These are phyloP conservation scores for Azorinus chamasolen DNA, from an alignment of 2,888 invertebrate genomes.

Conservation along the genomic window DNA sequence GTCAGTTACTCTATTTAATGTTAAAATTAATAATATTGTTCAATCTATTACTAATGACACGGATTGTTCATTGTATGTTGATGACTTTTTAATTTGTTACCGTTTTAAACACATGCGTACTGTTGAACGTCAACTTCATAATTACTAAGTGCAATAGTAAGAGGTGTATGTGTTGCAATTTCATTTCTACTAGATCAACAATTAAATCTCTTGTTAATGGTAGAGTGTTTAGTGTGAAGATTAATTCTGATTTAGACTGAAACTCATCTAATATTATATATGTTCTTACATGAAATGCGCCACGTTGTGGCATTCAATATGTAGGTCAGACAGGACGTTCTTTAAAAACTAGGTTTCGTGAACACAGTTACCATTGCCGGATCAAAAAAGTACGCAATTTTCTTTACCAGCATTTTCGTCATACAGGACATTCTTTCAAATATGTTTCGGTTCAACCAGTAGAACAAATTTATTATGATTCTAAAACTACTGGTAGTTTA, in stretches of 20 bases:
- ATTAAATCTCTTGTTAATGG: slow-evolving; percentile 49
- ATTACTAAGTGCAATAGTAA: slow-evolving; percentile 4
- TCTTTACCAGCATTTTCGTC: too few relatives aligned
- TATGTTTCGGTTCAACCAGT: too few relatives aligned
- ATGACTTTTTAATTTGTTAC: slow-evolving; percentile 19
- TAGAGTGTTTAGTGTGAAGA: slow-evolving; percentile 29
- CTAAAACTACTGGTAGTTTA: too few relatives aligned
- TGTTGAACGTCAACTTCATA: slow-evolving; percentile 26
- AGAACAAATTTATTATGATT: too few relatives aligned
- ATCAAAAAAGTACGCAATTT: too few relatives aligned
- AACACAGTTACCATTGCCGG: too few relatives aligned
- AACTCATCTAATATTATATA: too few relatives aligned
- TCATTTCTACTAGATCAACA: slow-evolving; percentile 41
- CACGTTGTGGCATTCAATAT: neutral
- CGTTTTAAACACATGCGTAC: slow-evolving; percentile 14
- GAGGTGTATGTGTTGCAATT: slow-evolving; percentile 36
- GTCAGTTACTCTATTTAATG: slow-evolving; percentile 15
- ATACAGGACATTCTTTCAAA: too few relatives aligned
- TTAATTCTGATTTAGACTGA: slow-evolving; percentile 24
- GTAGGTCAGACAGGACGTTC: too few relatives aligned
- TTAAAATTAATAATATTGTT: slow-evolving; percentile 28
- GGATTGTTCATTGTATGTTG: slow-evolving; percentile 25
- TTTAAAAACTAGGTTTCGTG: too few relatives aligned
- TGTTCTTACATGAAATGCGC: slow-evolving; percentile 25
- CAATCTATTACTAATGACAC: slow-evolving; percentile 1